Conservation (phyloP, 2,113 vertebrate species). For the Garra rufa region DNA sequence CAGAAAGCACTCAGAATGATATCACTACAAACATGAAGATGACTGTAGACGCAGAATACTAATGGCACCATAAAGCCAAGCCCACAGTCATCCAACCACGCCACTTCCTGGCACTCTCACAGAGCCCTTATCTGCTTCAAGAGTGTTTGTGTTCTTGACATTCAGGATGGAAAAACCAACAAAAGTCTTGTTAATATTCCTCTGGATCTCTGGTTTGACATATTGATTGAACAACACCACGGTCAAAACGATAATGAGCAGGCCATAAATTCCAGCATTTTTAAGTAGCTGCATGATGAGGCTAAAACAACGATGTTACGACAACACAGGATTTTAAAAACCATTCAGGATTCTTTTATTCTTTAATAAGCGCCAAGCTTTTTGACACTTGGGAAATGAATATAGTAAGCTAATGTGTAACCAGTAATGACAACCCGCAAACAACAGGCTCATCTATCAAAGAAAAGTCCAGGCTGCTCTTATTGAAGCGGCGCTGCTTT, state of each 20-base stretch:
- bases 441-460: slow-evolving; percentile 55
- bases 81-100: slow-evolving; percentile 21
- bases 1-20: slow-evolving; percentile 57
- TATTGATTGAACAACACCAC: slow-evolving; percentile 39
- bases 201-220: slow-evolving; percentile 35
- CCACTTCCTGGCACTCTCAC: slow-evolving; percentile 43
- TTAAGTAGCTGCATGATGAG: slow-evolving; percentile 19
- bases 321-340: slow-evolving; percentile 19
- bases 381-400: slow-evolving; percentile 52
- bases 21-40: slow-evolving; percentile 55
- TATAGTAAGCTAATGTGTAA: slow-evolving; percentile 59
- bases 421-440: slow-evolving; percentile 60
- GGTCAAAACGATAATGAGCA: slow-evolving; percentile 30
- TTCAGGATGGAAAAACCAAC: slow-evolving; percentile 29
- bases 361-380: slow-evolving; percentile 33
- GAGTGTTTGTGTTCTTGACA: slow-evolving; percentile 49
- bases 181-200: slow-evolving; percentile 38
- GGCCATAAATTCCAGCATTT: slow-evolving; percentile 36
- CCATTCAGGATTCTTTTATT: slow-evolving; percentile 25
- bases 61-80: slow-evolving; percentile 52
- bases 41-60: slow-evolving; percentile 52
- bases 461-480: slow-evolving; percentile 52
- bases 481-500: slow-evolving; percentile 54
- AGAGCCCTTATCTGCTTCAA: slow-evolving; percentile 42
- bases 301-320: slow-evolving; percentile 12